Evolutionary conservation across 2,113 vertebrate species (phyloP).

Genomic region (Rattus rattus): DNA sequence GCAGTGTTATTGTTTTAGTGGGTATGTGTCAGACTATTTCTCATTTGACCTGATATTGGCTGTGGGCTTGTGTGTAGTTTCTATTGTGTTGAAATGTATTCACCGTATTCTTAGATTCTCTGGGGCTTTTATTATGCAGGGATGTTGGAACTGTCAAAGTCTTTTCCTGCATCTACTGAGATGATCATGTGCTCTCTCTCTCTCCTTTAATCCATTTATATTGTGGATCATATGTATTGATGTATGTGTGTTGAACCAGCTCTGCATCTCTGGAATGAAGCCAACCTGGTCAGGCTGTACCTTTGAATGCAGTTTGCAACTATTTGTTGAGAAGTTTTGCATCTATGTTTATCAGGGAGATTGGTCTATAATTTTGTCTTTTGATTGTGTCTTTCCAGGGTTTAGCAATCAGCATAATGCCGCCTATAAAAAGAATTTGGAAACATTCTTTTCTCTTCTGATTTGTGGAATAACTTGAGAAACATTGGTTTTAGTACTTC

Average conservation of each 20-base stretch:
- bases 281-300: background rate
- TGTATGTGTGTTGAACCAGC: background rate
- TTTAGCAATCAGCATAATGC: background rate
- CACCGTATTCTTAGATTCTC: too few relatives aligned
- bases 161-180: background rate
- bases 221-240: background rate
- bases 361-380: background rate
- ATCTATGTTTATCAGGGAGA: too few relatives aligned
- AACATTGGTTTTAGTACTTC: background rate
- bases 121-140: background rate
- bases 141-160: background rate
- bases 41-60: background rate
- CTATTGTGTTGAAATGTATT: too few relatives aligned
- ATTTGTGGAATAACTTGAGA: background rate
- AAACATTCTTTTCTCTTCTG: background rate
- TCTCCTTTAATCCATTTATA: too few relatives aligned
- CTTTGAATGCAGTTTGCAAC: background rate
- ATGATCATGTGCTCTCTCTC: background rate
- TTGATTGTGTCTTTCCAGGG: background rate
- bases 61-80: background rate
- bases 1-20: background rate
- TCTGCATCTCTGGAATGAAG: background rate
- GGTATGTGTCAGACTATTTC: background rate
- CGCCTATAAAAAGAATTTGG: conserved; percentile 18
- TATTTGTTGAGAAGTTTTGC: background rate